These are phyloP conservation scores for Pristionchus mayeri DNA, from an alignment of 2,888 invertebrate genomes.

Conservation along the genomic window DNA sequence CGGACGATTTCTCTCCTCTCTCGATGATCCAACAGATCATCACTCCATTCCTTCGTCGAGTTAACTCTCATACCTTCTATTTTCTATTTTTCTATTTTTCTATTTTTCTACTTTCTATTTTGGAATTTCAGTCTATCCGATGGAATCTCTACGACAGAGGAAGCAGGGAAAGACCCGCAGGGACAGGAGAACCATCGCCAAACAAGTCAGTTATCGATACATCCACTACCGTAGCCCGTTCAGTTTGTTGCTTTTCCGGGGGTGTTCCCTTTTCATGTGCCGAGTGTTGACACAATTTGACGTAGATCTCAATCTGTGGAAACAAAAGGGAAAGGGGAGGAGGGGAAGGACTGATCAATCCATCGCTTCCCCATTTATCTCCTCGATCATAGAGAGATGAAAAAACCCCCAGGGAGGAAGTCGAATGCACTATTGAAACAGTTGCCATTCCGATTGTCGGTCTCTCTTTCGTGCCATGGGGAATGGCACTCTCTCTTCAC, in stretches of 20 bases:
- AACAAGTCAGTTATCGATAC: not conserved
- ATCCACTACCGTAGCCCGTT: not conserved
- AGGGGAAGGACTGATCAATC: constrained; percentile 9
- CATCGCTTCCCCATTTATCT: not conserved
- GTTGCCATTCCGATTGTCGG: constrained; percentile 18
- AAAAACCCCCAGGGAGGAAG: not conserved
- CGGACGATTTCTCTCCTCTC: not conserved
- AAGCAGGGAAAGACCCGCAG: not conserved
- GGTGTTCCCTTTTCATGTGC: not conserved
- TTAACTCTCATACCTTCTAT: too few relatives aligned
- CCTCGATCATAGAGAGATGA: not conserved
- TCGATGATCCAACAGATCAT: not conserved
- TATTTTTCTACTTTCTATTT: not conserved
- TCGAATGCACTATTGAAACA: constrained; percentile 11
- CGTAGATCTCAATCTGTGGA: constrained; percentile 28
- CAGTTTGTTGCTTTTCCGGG: constrained; percentile 18
- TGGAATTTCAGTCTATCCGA: too few relatives aligned
- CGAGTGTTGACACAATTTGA: not conserved
- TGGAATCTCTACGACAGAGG: not conserved
- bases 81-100: not conserved
- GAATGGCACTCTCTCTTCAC: not conserved
- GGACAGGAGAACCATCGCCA: not conserved
- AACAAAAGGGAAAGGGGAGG: constrained; percentile 16
- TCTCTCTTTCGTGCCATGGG: not conserved
- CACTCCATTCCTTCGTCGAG: not conserved